Base-by-base conservation (phyloP, 2,113 vertebrate genomes). In the Zapornia atra region DNA sequence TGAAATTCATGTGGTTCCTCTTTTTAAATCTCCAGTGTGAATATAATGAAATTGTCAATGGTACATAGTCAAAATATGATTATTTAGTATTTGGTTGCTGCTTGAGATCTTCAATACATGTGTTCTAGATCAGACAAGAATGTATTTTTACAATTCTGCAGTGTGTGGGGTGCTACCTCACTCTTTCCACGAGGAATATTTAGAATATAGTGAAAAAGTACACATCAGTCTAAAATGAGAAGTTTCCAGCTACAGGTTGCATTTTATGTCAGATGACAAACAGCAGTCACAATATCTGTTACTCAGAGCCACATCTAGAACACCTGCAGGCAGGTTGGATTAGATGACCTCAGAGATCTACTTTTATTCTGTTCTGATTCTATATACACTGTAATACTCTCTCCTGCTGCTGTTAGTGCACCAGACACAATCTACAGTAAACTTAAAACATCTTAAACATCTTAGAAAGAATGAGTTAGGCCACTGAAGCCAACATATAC, bases 51-150 rank as follows among this genome's bases (percentile, higher is more conserved):
- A 70, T 33, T 64, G 5, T 19, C 28, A n/a, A 21, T 25, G 28
- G 5, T 29, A 31, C 5, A n/a, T 5, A 50, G 44, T 19, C 8
- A 50, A 82, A 78, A 46, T 8, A 13, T 25, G 6, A 57, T 26
- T 22, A 13, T 68, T 87, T 83, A 24, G 5, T 51, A 68, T 87
- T 71, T 85, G 15, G 5, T 25, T 59, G 10, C 15, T 90, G 10
- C 50, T 46, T 70, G 18, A 70, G 24, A 40, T 50, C n/a, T 59
- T 50, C 0, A 0, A 40, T 31, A 63, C 6, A 24, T 11, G 7
- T 75, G 12, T 86, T 26, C 20, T 9, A 54, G 9, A 53, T 46
- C 7, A 44, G 36, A 36, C 12, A 59, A 76, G 26, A 86, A 83
- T 29, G 8, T 71, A 34, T 7, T 26, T n/a, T 68, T 71, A 31